Percentiles rank a stretch among this genome's conserved stretches.
Conservation (phyloP, 2,113 vertebrate genomes). For the Protobothrops mucrosquamatus region DNA sequence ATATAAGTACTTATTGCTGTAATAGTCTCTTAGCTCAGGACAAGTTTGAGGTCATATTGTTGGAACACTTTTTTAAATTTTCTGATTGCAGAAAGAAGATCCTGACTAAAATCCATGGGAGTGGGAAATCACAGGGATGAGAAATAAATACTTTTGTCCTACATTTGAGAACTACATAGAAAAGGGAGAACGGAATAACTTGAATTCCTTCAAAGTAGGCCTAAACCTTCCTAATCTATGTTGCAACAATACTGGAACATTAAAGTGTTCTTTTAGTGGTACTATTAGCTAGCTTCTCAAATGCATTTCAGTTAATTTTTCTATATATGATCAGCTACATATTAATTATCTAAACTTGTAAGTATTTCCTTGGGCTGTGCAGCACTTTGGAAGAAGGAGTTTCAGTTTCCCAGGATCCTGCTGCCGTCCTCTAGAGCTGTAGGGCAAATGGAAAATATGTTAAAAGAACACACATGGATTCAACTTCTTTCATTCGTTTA, state of each 20-base stretch:
- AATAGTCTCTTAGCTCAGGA: conserved; percentile 15
- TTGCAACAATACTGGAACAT: neutral
- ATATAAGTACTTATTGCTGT: too few relatives aligned
- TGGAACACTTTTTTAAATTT: neutral
- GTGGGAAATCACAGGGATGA: too few relatives aligned
- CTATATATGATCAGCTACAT: neutral
- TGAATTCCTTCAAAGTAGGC: neutral
- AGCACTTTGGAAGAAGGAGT: neutral
- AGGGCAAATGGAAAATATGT: neutral
- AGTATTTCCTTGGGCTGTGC: neutral
- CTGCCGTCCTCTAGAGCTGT: neutral
- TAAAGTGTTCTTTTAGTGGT: neutral
- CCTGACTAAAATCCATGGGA: too few relatives aligned
- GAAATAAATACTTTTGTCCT: neutral
- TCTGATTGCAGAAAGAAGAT: too few relatives aligned
- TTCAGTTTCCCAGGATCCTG: neutral
- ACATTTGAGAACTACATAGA: neutral
- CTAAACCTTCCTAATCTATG: neutral
- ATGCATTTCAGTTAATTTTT: neutral
- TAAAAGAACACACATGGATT: neutral
- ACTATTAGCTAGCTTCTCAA: neutral
- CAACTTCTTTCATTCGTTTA: neutral
- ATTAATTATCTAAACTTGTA: neutral
- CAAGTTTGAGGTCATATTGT: neutral
- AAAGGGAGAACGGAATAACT: neutral